Percentiles rank a stretch among this genome's conserved stretches.
Conservation (phyloP, 2,888 invertebrate genomes). For the Agrochola macilenta region DNA sequence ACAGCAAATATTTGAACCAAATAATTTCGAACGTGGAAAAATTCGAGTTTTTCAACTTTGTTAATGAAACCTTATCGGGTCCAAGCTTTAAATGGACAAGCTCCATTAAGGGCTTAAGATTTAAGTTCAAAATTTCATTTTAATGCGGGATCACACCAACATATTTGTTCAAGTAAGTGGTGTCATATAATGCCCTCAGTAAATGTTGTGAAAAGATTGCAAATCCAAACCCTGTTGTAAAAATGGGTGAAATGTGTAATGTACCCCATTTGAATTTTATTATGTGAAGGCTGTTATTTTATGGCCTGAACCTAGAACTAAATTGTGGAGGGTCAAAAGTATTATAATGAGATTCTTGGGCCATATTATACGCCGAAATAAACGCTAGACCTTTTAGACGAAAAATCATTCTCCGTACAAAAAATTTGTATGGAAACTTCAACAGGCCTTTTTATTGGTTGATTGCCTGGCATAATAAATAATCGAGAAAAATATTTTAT, state of each 20-base stretch:
- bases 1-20: not conserved
- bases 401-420: not conserved
- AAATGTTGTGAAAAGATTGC: constrained; percentile 47
- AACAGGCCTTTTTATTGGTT: not conserved
- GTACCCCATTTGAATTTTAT: constrained; percentile 45
- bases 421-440: constrained; percentile 12
- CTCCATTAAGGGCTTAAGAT: constrained; percentile 80
- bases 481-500: not conserved
- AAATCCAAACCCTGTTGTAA: constrained; percentile 32
- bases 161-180: constrained; percentile 73
- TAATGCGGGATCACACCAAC: constrained; percentile 79
- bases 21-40: not conserved
- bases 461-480: not conserved
- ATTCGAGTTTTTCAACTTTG: constrained; percentile 17
- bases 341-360: constrained; percentile 28
- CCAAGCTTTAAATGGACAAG: constrained; percentile 68
- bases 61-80: constrained; percentile 49
- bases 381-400: not conserved
- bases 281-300: constrained; percentile 30
- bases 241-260: constrained; percentile 30
- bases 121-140: constrained; percentile 73
- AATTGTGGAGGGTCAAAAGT: constrained; percentile 17
- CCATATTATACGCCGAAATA: constrained; percentile 6
- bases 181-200: constrained; percentile 57
- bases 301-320: constrained; percentile 13